A percentile compares a stretch with the other conserved stretches of the same genome.
phyloP scores from a whole-genome alignment of 1,140 invertebrate genomes.

The Zaprionus inermis region DNA sequence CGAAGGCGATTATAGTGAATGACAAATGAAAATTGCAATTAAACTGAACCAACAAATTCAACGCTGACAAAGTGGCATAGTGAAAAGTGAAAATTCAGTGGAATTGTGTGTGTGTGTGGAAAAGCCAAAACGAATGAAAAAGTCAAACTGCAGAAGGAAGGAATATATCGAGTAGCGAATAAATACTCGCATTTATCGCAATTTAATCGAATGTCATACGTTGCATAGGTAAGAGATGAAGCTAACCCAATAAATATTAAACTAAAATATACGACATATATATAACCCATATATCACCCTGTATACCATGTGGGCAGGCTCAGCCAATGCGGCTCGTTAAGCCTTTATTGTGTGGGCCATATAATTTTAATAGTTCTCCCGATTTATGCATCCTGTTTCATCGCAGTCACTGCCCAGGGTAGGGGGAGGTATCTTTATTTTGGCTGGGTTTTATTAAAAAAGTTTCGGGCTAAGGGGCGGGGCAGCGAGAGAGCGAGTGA shows the following conservation, averaged over 20 bases:
- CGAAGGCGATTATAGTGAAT: slow-evolving; percentile 28
- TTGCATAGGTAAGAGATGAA: neutral
- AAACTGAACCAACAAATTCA: slow-evolving; percentile 57
- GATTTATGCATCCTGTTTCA: neutral
- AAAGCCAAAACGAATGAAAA: slow-evolving; percentile 5
- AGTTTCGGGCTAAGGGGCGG: neutral
- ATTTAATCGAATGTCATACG: neutral
- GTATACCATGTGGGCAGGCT: neutral
- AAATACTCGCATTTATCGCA: neutral
- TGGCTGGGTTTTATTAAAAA: slow-evolving; percentile 5
- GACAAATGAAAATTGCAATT: slow-evolving; percentile 58
- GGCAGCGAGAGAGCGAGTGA: neutral
- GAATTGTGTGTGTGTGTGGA: slow-evolving; percentile 14
- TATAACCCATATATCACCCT: neutral
- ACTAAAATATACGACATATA: neutral
- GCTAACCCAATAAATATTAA: neutral
- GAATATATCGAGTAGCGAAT: neutral
- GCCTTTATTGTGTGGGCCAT: slow-evolving; percentile 20
- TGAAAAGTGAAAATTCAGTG: slow-evolving; percentile 17
- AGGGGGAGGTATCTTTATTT: neutral
- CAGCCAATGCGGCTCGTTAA: neutral
- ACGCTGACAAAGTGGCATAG: slow-evolving; percentile 28
- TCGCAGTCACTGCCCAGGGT: neutral
- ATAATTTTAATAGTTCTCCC: slow-evolving; percentile 18
- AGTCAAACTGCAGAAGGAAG: neutral